Evolutionary conservation across 1,140 invertebrate genomes (phyloP).

Genomic region (Calephelis virginiensis): DNA sequence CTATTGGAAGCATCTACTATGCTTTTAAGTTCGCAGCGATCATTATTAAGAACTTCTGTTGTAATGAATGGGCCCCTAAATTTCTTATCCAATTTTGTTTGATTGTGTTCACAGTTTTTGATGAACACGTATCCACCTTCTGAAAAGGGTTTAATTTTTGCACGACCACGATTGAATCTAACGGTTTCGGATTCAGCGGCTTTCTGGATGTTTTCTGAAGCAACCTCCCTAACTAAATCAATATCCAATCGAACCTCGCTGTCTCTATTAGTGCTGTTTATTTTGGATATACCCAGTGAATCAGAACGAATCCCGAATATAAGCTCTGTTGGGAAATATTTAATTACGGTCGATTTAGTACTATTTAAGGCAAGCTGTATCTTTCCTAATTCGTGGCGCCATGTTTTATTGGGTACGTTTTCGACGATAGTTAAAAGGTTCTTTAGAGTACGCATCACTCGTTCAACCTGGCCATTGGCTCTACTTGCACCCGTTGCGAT

Average conservation of each 20-base stretch:
- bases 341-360: conserved; percentile 34
- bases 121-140: conserved; percentile 36
- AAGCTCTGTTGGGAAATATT: conserved; percentile 36
- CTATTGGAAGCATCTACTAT: conserved; percentile 23
- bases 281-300: conserved; percentile 32
- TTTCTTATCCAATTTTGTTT: conserved; percentile 34
- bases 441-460: conserved; percentile 39
- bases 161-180: conserved; percentile 34
- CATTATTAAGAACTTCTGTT: conserved; percentile 29
- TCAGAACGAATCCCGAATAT: conserved; percentile 37
- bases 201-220: conserved; percentile 32
- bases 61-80: conserved; percentile 36
- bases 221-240: conserved; percentile 25
- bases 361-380: conserved; percentile 44
- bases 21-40: conserved; percentile 33
- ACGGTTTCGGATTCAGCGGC: conserved; percentile 26
- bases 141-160: conserved; percentile 29
- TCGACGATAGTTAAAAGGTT: conserved; percentile 32
- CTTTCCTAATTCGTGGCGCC: conserved; percentile 36
- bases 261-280: conserved; percentile 16
- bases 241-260: conserved; percentile 27
- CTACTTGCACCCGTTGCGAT: conserved; percentile 43
- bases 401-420: conserved; percentile 37
- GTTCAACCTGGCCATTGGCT: conserved; percentile 43
- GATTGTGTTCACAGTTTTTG: conserved; percentile 29